Evolutionary conservation across 92 coral and sea anemone genomes (phyloP).

Genomic region (Actinostola sp.): DNA sequence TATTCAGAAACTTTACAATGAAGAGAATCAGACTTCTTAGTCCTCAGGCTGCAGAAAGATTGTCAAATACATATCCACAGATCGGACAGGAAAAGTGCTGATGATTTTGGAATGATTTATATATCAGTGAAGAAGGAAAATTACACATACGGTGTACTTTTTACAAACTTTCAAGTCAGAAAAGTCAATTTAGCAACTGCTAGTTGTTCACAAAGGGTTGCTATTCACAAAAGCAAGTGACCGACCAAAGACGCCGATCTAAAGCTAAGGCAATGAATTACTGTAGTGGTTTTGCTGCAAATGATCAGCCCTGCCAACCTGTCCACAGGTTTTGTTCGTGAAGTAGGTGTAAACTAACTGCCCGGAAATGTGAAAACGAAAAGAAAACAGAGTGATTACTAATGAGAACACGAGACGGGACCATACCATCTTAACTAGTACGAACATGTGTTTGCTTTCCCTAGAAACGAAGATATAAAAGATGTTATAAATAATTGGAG

Average conservation of each 20-base stretch:
- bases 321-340: conserved; percentile 61
- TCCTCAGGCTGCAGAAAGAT: too few species aligned
- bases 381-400: conserved; percentile 48
- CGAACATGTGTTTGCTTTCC: conserved; percentile 6
- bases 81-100: neutral
- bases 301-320: conserved; percentile 53
- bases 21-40: too few species aligned
- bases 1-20: conserved; percentile 3
- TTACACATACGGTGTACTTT: neutral
- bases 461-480: neutral
- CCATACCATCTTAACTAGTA: neutral
- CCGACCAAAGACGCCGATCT: conserved; percentile 70
- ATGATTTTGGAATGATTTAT: neutral
- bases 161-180: neutral
- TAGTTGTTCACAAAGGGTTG: too few species aligned
- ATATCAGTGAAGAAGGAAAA: neutral
- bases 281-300: conserved; percentile 48
- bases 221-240: neutral
- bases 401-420: conserved; percentile 42
- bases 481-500: neutral
- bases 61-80: neutral
- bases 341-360: conserved; percentile 84
- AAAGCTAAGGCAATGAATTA: conserved; percentile 37
- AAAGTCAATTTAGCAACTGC: conserved; percentile 8
- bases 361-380: conserved; percentile 73